Percentiles rank a stretch among this genome's conserved stretches.
phyloP scores from a whole-genome alignment of 2,113 vertebrate genomes.

The Pterocles burchelli region DNA sequence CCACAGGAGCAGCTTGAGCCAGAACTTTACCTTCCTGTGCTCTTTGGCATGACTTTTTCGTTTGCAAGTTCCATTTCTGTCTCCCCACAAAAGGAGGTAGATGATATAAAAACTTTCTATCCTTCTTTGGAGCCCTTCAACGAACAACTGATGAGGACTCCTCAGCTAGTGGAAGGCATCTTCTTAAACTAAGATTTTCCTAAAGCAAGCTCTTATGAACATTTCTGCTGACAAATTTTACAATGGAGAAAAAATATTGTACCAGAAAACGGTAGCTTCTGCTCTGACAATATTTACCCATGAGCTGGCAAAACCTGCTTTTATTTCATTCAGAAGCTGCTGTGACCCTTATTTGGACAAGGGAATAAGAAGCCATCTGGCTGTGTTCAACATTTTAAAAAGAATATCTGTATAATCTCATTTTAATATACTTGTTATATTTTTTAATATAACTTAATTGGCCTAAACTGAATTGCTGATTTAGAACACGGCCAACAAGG shows the following conservation, averaged over 20 bases:
- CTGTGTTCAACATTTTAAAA: background rate
- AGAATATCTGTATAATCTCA: background rate
- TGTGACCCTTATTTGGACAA: background rate
- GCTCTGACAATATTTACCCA: background rate
- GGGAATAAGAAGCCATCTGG: background rate
- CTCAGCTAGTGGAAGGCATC: background rate
- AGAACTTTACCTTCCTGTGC: background rate
- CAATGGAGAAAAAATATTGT: background rate
- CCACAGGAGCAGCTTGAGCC: background rate
- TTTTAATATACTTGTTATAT: background rate
- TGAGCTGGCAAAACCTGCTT: background rate
- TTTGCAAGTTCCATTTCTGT: background rate
- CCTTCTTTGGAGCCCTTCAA: background rate
- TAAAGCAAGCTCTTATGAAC: background rate
- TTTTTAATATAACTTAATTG: background rate
- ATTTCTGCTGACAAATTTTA: background rate
- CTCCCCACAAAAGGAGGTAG: background rate
- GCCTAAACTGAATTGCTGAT: background rate
- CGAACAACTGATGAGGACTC: background rate
- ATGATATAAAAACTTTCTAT: background rate
- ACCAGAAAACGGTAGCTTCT: background rate
- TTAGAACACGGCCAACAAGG: background rate
- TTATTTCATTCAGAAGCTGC: background rate
- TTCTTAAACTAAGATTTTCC: background rate
- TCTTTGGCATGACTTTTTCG: background rate